Base-by-base conservation (phyloP, 2,888 invertebrate species). In the Palloptera scutellata region DNA sequence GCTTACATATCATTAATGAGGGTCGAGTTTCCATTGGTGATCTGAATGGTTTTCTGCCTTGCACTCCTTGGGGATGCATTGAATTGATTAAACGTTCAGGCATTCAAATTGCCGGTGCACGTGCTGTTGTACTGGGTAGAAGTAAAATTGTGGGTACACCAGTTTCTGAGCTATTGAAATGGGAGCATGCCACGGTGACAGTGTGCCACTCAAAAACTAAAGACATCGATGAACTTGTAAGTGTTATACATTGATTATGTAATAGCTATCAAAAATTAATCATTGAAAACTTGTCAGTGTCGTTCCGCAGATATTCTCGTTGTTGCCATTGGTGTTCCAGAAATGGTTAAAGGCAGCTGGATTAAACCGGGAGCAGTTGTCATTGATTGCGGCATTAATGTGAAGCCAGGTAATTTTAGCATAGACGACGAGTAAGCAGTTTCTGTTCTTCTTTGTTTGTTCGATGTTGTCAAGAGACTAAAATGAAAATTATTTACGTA, bases 111-210 rank as follows among this genome's bases (percentile, higher is more conserved):
- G 88, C 89, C 52, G 97, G 98, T 5, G 91, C 93, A 68, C 88
- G 89, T 71, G 97, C 95, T 1, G 98, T 98, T 3, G 97, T 99
- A 17, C 84, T 99, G 52, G 99, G 99, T 0, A 89, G 99, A 75
- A 98, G 97, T 83, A 97, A 97, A 86, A 98, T 99, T 80, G 97
- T 99, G 1, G 99, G 99, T 54, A 95, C 97, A 0, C 99, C 99
- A 0, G 94, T 93, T 71, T 89, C 97, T 0, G 96, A 97, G 84
- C 87, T 99, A 42, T 88, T 99, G 48, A 95, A 96, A 84, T 98
- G 98, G 98, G 91, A 96, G 75, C 89, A 99, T 84, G 98, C 97
- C 1, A 99, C 99, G 0, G 97, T 98, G 4, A 98, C 98, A 0
- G 90, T 96, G 48, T 98, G 98, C 79, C 99, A 99, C 85, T 98